Conservation (phyloP, 2,888 invertebrate genomes). For the Allolobophora icterica region DNA sequence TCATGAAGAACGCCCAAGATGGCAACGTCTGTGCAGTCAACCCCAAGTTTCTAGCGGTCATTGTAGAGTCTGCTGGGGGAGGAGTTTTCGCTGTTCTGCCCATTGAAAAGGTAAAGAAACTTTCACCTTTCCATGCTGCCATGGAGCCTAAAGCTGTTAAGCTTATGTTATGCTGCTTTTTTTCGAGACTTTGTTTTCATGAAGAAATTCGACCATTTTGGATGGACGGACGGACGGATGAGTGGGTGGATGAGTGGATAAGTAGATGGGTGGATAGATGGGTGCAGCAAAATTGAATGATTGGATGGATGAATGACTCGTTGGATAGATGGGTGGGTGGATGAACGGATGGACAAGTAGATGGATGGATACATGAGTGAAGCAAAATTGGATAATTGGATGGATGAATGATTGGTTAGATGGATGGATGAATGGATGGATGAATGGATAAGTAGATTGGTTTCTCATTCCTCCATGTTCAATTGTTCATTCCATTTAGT, state of each 20-base stretch:
- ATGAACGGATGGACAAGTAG: too few relatives aligned
- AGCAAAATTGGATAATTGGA: too few relatives aligned
- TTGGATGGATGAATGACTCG: background rate
- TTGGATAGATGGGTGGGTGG: too few relatives aligned
- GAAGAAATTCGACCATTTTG: background rate
- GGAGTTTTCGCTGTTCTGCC: constrained; percentile 90
- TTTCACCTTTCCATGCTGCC: too few relatives aligned
- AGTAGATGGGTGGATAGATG: background rate
- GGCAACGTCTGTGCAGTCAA: constrained; percentile 97
- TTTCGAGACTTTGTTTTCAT: background rate
- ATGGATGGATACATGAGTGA: too few relatives aligned
- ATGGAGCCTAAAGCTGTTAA: background rate
- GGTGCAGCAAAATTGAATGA: background rate
- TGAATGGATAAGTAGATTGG: too few relatives aligned
- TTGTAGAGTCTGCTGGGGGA: constrained; percentile 86
- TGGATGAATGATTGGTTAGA: too few relatives aligned
- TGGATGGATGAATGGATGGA: too few relatives aligned
- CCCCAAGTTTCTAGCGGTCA: constrained; percentile 95
- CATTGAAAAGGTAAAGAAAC: constrained; percentile 76
- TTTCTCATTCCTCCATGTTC: too few relatives aligned
- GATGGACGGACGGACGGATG: background rate
- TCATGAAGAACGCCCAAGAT: constrained; percentile 93
- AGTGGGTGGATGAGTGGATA: too few relatives aligned
- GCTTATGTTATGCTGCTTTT: background rate
- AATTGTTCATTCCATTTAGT: too few relatives aligned